Percentiles rank a stretch among this genome's conserved stretches.
phyloP scores from a whole-genome alignment of 2,113 vertebrate genomes.

The Theropithecus gelada region DNA sequence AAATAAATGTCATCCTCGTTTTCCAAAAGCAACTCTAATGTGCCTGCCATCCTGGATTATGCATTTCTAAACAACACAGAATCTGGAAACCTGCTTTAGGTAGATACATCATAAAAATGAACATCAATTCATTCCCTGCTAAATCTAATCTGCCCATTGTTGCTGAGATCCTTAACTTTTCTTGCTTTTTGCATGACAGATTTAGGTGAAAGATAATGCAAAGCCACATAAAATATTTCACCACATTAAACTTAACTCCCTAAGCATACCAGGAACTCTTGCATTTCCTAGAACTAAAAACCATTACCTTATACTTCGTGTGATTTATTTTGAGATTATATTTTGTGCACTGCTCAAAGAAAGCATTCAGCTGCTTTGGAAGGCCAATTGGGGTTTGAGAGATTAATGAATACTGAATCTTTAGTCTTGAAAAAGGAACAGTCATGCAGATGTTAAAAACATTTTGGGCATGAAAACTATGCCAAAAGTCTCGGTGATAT shows the following conservation, averaged over 20 bases:
- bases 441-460: conserved; percentile 72
- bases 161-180: conserved; percentile 48
- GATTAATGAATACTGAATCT: conserved; percentile 73
- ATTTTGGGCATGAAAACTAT: conserved; percentile 61
- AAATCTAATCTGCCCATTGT: conserved; percentile 28
- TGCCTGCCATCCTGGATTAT: background rate
- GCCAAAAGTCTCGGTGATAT: conserved; percentile 57
- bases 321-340: conserved; percentile 77
- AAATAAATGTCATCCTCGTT: background rate
- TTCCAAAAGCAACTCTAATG: conserved; percentile 54
- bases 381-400: conserved; percentile 52
- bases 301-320: conserved; percentile 63
- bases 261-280: conserved; percentile 63
- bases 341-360: conserved; percentile 67
- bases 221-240: conserved; percentile 68
- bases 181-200: conserved; percentile 54
- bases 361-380: conserved; percentile 61
- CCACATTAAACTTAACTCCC: conserved; percentile 64
- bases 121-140: conserved; percentile 40
- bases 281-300: conserved; percentile 70
- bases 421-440: conserved; percentile 47
- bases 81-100: background rate
- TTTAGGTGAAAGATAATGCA: conserved; percentile 68
- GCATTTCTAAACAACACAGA: background rate
- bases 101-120: background rate